Conservation (phyloP, 2,888 invertebrate genomes). For the Cinara cedri region DNA sequence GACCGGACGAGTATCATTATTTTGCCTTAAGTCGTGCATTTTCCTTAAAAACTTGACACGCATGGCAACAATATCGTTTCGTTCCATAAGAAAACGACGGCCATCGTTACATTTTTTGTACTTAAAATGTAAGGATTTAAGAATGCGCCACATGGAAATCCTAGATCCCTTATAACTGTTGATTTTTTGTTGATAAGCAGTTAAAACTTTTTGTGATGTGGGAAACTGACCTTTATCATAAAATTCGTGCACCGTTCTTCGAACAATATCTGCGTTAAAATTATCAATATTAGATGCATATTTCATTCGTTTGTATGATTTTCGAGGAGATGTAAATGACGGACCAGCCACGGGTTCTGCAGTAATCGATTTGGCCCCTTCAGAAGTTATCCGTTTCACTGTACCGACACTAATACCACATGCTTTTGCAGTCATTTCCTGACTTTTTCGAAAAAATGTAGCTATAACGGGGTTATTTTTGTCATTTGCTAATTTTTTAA, state of each 20-base stretch:
- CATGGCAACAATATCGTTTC: background rate
- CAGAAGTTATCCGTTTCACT: too few relatives aligned
- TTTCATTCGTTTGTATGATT: background rate
- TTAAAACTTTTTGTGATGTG: background rate
- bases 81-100: background rate
- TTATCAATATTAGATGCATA: background rate
- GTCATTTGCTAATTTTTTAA: background rate
- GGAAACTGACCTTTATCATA: background rate
- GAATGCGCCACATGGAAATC: background rate
- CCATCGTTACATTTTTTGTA: background rate
- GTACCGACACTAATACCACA: background rate
- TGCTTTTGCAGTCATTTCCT: background rate
- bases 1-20: background rate
- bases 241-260: background rate
- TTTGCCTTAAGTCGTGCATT: background rate
- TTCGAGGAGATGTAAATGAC: background rate
- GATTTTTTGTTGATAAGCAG: background rate
- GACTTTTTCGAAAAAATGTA: background rate
- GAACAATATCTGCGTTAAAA: background rate
- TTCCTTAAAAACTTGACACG: background rate
- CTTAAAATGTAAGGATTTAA: background rate
- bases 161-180: background rate
- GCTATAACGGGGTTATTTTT: background rate
- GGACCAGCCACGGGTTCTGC: background rate
- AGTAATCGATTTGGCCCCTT: too few relatives aligned